Base-by-base conservation (phyloP, 2,888 invertebrate species). In the Cephus nigrinus region DNA sequence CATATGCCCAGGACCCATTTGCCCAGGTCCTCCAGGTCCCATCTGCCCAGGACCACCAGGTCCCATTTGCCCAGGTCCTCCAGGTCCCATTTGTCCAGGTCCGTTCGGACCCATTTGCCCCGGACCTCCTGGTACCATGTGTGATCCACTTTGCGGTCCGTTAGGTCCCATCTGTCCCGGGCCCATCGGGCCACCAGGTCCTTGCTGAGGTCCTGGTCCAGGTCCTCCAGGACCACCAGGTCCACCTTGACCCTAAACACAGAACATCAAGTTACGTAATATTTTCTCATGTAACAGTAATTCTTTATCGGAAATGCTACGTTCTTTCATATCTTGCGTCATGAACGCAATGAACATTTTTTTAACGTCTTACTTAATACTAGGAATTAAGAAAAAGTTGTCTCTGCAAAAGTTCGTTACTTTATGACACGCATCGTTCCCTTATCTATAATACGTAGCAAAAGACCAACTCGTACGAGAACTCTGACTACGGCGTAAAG, bases 121-220 rank as follows among this genome's bases (percentile, higher is more conserved):
- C 33, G 88, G 86, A 68, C 85, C 88, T 31, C 87, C 87, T 90
- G 76, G 71, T 35, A 73, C 77, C 86, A 89, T 89, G 33, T 89
- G 88, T 30, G 87, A 81, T 32, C 84, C 80, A 31, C 84, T 85
- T 71, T 86, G 87, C 15, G 89, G 87, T 11, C 86, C 86, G 73
- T 84, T 85, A 31, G 87, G 84, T 12, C 87, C 88, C 85, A 90
- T 89, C 78, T 89, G 89, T 35, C 82, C 84, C 1, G 85, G 83
- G 3, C 82, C 82, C 84, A 88, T 87, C 11, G 89, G 84, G 36
- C 87, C 89, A 23, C 88, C 87, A 0, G 90, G 87, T 32, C 86
- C 87, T 76, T 88, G 88, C 75, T 88, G 91, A 40, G 90, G 86
- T 75, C 86, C 88, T 32, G 91, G 87, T 34, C 86, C 88, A 34